phyloP scores from a whole-genome alignment of 2,797 vertebrate species.

The Argentina silus region DNA sequence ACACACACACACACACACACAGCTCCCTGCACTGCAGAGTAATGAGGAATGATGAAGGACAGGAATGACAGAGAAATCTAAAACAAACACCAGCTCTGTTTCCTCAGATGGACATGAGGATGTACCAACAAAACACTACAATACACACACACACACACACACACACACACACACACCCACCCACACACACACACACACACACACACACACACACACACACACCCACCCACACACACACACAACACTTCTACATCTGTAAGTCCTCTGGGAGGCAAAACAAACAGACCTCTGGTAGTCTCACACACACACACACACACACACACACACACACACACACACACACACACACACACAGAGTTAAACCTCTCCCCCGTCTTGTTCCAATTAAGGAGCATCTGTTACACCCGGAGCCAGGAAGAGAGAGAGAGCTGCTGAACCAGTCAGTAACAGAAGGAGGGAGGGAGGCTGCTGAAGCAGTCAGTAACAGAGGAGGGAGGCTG shows the following conservation, averaged over 20 bases:
- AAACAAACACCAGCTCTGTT: conserved; percentile 45
- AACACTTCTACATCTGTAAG: conserved; percentile 5
- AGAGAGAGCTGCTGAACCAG: conserved; percentile 15
- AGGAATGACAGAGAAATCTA: conserved; percentile 27
- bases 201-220: no score
- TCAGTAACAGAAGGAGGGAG: conserved; percentile 27
- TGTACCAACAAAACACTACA: conserved; percentile 32
- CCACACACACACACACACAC: no score
- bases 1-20: not conserved
- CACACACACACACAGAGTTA: conserved; percentile 37
- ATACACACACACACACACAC: conserved; percentile 14
- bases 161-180: no score
- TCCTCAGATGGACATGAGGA: conserved; percentile 37
- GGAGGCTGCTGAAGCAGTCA: no score
- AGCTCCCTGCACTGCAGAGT: not conserved
- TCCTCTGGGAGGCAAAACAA: conserved; percentile 38
- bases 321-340: conserved; percentile 31
- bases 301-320: conserved; percentile 32
- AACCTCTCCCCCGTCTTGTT: conserved; percentile 31
- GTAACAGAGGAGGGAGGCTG: no score
- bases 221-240: no score
- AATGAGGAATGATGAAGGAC: not conserved
- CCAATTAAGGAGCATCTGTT: conserved; percentile 45
- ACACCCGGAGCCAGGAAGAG: conserved; percentile 31
- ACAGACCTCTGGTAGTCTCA: conserved; percentile 15